Evolutionary conservation across 2,113 vertebrate genomes (phyloP).

Genomic region (Aviceda subcristata): DNA sequence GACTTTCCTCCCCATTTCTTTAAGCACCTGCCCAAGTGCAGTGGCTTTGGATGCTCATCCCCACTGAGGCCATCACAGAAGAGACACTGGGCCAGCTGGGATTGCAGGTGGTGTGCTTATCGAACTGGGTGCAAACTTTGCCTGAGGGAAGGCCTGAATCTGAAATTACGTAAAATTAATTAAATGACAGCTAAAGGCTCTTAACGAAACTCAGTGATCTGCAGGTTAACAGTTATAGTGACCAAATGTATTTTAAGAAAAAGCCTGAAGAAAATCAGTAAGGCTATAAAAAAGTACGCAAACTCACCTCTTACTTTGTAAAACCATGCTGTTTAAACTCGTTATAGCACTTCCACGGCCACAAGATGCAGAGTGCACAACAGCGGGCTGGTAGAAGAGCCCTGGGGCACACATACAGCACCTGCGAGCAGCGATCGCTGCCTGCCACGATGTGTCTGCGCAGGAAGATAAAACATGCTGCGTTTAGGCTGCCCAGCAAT

Average conservation of each 20-base stretch:
- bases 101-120: background rate
- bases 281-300: background rate
- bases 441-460: background rate
- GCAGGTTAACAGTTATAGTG: background rate
- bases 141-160: background rate
- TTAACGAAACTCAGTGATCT: background rate
- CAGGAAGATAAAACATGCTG: background rate
- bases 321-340: background rate
- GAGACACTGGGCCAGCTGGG: background rate
- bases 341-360: background rate
- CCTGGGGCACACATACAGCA: background rate
- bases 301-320: background rate
- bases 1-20: background rate
- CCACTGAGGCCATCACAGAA: background rate
- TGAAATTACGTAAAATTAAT: background rate
- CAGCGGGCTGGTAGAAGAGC: background rate
- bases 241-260: background rate
- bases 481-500: accelerated
- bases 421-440: background rate
- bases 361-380: background rate
- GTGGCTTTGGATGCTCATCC: background rate
- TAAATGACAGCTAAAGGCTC: background rate
- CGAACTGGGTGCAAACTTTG: background rate
- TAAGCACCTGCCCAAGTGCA: background rate
- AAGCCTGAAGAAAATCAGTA: background rate